Base-by-base conservation (phyloP, 2,797 vertebrate species). In the Selene dorsalis region DNA sequence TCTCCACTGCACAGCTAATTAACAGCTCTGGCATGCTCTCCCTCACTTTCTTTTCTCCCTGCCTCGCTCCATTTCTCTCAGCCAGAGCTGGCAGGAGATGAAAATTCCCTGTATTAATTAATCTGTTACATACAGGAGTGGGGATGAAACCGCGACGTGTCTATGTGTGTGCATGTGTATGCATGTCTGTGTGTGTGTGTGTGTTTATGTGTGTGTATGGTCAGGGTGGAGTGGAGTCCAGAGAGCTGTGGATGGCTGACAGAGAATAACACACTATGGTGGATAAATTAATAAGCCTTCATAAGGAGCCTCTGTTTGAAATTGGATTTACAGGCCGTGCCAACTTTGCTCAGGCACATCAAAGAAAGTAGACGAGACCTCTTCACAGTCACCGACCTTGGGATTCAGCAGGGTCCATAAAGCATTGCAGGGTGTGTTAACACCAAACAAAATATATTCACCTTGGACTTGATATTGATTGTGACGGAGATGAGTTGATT, bases 31-130 rank as follows among this genome's bases (percentile, higher is more conserved):
- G 70, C 76, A 41, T 65, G 50, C 73, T 59, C 76, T 63, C 74
- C 47, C 77, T 75, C 22, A 20, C 69, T 60, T 59, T 47, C 61
- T 60, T 59, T 73, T 86, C 82, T 75, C 56, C 62, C 75, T 38
- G 43, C 55, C 62, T 75, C 48, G 63, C 76, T 86, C 78, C 13
- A 35, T 79, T 78, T 87, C 79, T 80, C 77, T 77, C 22, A 8
- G 63, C 66, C 80, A 74, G 59, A 75, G 69, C 80, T 90, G 84
- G 83, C 85, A 83, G 79, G 79, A 82, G 84, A 90, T 86, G 87
- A 88, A 86, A 86, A 83, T 77, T 61, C 82, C 75, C 83, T 26
- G 47, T 68, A 80, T 93, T 93, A 92, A 93, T 92, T 90, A 93
- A 89, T 91, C 84, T 63, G 82, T 82, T 77, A 87, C 69, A 77